These are phyloP conservation scores for Pseudopipra pipra DNA, from an alignment of 2,113 vertebrate genomes.

Conservation along the genomic window DNA sequence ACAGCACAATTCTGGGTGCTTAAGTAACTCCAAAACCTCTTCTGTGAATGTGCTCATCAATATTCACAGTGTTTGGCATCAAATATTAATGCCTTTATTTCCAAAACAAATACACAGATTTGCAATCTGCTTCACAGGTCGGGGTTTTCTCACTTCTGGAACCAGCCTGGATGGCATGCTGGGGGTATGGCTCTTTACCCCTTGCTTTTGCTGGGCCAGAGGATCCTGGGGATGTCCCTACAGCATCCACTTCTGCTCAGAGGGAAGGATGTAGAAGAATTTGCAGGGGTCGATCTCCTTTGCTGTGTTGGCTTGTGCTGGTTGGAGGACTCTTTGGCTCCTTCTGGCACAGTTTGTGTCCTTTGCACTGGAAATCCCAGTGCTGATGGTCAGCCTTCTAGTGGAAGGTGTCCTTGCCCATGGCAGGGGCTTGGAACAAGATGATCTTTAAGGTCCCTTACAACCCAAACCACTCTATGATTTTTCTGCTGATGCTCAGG, in stretches of 20 bases:
- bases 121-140: neutral
- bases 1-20: neutral
- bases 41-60: neutral
- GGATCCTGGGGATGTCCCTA: neutral
- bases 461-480: neutral
- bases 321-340: neutral
- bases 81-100: conserved; percentile 49
- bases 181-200: neutral
- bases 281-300: neutral
- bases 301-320: neutral
- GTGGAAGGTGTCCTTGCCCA: neutral
- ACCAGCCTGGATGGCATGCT: neutral
- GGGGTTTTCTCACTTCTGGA: neutral
- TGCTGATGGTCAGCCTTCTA: neutral
- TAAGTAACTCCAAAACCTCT: conserved; percentile 39
- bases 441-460: neutral
- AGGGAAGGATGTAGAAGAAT: neutral
- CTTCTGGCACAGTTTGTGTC: neutral
- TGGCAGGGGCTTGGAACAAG: neutral
- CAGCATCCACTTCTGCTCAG: neutral
- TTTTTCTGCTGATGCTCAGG: neutral
- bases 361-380: neutral
- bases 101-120: conserved; percentile 56
- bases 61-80: conserved; percentile 29
- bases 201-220: fast-evolving